Evolutionary conservation across 2,797 vertebrate species (phyloP).

Genomic region (Rhadinocentrus ornatus): DNA sequence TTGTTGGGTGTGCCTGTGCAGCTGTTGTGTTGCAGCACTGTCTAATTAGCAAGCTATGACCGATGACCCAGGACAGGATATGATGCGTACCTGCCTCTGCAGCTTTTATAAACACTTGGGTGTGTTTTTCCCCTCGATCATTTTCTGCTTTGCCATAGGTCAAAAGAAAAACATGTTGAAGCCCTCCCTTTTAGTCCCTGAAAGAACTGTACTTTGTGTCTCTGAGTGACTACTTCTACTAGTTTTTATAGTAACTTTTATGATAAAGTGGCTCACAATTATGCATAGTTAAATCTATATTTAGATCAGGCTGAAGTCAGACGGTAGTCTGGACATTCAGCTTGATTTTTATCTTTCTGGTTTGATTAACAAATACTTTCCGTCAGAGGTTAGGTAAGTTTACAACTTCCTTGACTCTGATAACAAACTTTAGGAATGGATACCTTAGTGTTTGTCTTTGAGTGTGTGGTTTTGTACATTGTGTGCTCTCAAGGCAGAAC

Average conservation of each 20-base stretch:
- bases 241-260: conserved; percentile 54
- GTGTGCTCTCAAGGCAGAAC: conserved; percentile 14
- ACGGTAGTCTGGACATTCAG: conserved; percentile 23
- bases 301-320: conserved; percentile 28
- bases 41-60: conserved; percentile 72
- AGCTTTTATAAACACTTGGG: conserved; percentile 78
- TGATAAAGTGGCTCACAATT: conserved; percentile 25
- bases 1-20: conserved; percentile 63
- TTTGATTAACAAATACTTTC: conserved; percentile 63
- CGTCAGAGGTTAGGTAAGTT: conserved; percentile 2
- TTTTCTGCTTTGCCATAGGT: conserved; percentile 64
- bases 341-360: conserved; percentile 39
- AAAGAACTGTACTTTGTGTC: conserved; percentile 43
- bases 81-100: conserved; percentile 78
- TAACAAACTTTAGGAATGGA: conserved; percentile 56
- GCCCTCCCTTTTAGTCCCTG: conserved; percentile 33
- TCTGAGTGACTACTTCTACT: conserved; percentile 12
- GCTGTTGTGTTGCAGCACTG: conserved; percentile 62
- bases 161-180: conserved; percentile 69
- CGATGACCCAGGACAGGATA: conserved; percentile 80
- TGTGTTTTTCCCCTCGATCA: conserved; percentile 74
- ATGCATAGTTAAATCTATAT: conserved; percentile 21
- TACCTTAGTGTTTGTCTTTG: conserved; percentile 21
- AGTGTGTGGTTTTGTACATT: conserved; percentile 29
- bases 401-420: conserved; percentile 14